Conservation (phyloP, 2,888 invertebrate genomes). For the Eueremaeus valkanovi region DNA sequence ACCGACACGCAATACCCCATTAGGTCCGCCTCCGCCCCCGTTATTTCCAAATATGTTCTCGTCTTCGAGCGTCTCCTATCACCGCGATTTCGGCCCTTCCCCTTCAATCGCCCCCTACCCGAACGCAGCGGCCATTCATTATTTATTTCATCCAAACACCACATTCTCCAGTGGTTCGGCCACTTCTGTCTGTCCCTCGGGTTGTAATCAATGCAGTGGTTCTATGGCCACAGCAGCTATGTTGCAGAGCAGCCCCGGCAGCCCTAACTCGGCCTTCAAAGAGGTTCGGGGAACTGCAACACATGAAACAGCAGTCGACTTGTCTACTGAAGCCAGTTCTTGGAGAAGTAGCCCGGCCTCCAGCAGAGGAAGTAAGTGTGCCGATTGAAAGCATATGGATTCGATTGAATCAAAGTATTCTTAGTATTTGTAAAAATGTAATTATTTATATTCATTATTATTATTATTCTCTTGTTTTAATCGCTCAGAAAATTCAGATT, state of each 20-base stretch:
- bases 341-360: constrained; percentile 37
- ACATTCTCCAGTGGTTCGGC: constrained; percentile 40
- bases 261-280: constrained; percentile 13
- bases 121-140: constrained; percentile 31
- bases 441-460: background rate
- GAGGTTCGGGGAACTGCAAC: background rate
- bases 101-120: constrained; percentile 13
- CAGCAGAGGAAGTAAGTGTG: constrained; percentile 30
- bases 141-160: constrained; percentile 35
- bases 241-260: background rate
- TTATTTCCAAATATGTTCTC: constrained; percentile 36
- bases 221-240: constrained; percentile 2
- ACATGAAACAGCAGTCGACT: constrained; percentile 36
- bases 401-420: background rate
- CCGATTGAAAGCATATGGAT: background rate
- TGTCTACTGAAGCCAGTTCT: constrained; percentile 35
- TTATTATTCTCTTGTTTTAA: background rate
- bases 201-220: constrained; percentile 44
- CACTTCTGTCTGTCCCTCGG: constrained; percentile 42
- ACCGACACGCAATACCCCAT: constrained; percentile 48
- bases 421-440: background rate
- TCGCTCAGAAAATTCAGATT: too few relatives aligned
- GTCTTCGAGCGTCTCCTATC: constrained; percentile 40
- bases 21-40: constrained; percentile 14
- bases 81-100: constrained; percentile 38